phyloP scores from a whole-genome alignment of 2,888 invertebrate genomes.

The Pyrgus malvae region DNA sequence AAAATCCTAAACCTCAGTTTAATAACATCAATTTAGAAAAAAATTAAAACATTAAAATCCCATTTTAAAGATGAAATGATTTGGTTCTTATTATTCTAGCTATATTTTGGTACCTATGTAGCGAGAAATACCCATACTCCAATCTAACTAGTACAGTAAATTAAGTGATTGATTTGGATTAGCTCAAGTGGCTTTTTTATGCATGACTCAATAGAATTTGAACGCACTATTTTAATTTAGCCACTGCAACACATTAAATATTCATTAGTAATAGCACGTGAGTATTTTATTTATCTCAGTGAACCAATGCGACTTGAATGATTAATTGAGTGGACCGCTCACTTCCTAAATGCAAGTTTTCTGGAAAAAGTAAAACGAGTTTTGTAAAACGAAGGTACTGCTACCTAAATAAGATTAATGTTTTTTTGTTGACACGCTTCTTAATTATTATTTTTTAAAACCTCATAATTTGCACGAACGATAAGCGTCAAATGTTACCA shows the following conservation, averaged over 20 bases:
- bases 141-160: no score
- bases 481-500: no score
- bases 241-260: conserved; percentile 13
- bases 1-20: no score
- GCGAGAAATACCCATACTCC: no score
- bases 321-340: background rate
- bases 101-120: no score
- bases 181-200: background rate
- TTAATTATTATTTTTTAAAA: no score
- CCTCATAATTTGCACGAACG: no score
- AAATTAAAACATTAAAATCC: no score
- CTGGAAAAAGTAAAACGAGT: background rate
- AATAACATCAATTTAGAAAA: no score
- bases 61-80: no score
- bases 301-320: conserved; percentile 11
- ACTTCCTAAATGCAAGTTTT: conserved; percentile 10
- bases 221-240: conserved; percentile 14
- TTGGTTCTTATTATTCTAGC: no score
- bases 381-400: background rate
- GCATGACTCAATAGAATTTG: conserved; percentile 5
- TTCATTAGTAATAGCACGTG: conserved; percentile 22
- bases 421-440: background rate
- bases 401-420: background rate
- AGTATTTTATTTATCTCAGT: conserved; percentile 25
- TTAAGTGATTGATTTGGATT: no score